A percentile compares a stretch with the other conserved stretches of the same genome.
These are phyloP conservation scores for Thripadectes ignobilis DNA, from an alignment of 2,797 vertebrate genomes.

Conservation along the genomic window DNA sequence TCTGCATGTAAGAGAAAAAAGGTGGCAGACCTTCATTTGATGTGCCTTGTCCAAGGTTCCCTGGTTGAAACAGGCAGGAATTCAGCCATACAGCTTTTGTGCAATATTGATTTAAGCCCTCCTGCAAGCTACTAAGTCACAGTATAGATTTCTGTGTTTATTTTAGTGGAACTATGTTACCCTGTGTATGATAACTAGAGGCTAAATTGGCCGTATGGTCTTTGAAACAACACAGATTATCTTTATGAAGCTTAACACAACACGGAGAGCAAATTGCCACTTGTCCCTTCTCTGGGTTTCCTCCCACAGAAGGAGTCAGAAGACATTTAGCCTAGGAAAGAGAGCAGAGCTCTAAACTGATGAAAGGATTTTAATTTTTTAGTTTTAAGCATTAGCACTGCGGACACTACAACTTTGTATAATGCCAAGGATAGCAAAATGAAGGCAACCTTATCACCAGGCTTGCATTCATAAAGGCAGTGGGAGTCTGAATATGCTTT, in stretches of 20 bases:
- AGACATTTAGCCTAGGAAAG: not conserved
- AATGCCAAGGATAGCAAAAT: not conserved
- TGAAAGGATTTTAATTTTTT: not conserved
- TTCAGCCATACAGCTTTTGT: not conserved
- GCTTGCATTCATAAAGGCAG: not conserved
- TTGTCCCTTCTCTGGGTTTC: not conserved
- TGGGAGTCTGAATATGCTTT: not conserved
- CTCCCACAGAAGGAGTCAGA: not conserved
- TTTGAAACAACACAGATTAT: not conserved
- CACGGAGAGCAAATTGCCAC: not conserved
- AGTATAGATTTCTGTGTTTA: not conserved
- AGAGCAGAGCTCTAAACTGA: not conserved
- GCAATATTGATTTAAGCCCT: not conserved
- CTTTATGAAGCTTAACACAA: not conserved
- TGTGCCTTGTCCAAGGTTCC: not conserved
- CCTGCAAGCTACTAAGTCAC: not conserved
- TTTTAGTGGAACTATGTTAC: not conserved
- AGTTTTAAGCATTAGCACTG: not conserved
- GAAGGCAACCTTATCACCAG: not conserved
- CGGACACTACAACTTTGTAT: not conserved
- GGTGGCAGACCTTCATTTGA: not conserved
- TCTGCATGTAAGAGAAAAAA: not conserved
- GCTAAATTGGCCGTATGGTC: not conserved
- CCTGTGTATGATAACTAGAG: not conserved
- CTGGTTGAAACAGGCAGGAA: not conserved